phyloP scores from a whole-genome alignment of 2,888 invertebrate genomes.

The Platycheirus albimanus region DNA sequence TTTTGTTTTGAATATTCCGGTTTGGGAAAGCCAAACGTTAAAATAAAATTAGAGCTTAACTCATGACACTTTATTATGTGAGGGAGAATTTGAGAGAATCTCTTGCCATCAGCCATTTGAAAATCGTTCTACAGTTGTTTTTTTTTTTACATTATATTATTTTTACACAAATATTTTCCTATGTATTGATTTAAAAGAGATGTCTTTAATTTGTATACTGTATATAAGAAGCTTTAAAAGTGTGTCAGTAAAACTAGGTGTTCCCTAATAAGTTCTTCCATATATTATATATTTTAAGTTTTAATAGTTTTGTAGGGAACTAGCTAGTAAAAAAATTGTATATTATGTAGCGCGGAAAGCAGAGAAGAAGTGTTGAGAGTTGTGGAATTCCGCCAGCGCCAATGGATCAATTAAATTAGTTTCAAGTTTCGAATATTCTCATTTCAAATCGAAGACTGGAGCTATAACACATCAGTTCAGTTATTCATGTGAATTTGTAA shows the following conservation, averaged over 20 bases:
- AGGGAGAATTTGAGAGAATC: slow-evolving; percentile 55
- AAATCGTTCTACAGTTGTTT: slow-evolving; percentile 9
- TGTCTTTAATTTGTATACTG: slow-evolving; percentile 47
- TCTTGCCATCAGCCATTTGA: slow-evolving; percentile 64
- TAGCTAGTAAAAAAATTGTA: background rate
- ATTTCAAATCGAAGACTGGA: no score
- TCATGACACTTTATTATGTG: slow-evolving; percentile 46
- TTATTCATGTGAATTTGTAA: no score
- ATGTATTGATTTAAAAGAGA: slow-evolving; percentile 19
- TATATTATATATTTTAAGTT: slow-evolving; percentile 42
- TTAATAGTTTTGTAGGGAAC: slow-evolving; percentile 18
- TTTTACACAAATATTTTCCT: slow-evolving; percentile 17
- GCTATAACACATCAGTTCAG: no score
- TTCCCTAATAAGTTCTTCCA: slow-evolving; percentile 72
- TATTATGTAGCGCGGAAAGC: slow-evolving; percentile 38
- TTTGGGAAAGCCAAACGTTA: slow-evolving; percentile 71
- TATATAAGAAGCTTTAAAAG: slow-evolving; percentile 73
- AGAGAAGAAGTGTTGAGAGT: background rate
- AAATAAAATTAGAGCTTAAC: slow-evolving; percentile 43
- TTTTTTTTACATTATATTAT: slow-evolving; percentile 12
- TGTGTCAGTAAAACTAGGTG: slow-evolving; percentile 72
- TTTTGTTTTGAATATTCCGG: slow-evolving; percentile 70
- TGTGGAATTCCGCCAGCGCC: no score
- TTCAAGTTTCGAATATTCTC: no score
- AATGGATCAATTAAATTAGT: no score